phyloP scores from a whole-genome alignment of 1,140 invertebrate species.

The Drosophila rufa region DNA sequence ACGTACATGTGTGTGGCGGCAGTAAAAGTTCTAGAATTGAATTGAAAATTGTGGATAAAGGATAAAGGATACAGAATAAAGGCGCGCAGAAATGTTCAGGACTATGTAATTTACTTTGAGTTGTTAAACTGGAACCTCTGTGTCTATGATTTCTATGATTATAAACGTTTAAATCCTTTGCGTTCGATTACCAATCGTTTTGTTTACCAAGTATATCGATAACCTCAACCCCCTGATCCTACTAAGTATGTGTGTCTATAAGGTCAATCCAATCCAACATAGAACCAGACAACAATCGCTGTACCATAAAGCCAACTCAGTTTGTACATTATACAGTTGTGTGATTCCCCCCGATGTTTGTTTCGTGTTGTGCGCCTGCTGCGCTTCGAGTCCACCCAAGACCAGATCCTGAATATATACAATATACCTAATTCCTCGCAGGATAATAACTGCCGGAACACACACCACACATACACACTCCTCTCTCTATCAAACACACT shows the following conservation, averaged over 20 bases:
- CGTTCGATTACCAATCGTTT: conserved; percentile 57
- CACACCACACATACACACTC: background rate
- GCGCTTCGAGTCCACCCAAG: conserved; percentile 47
- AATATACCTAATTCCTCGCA: conserved; percentile 8
- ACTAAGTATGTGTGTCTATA: conserved; percentile 42
- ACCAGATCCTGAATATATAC: conserved; percentile 39
- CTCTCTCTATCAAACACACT: conserved; percentile 9
- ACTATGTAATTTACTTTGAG: conserved; percentile 63
- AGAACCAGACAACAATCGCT: conserved; percentile 51
- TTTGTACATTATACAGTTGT: conserved; percentile 60
- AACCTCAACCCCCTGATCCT: conserved; percentile 27
- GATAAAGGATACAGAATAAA: conserved; percentile 15
- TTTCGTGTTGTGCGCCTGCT: conserved; percentile 55
- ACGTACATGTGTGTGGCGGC: conserved; percentile 48
- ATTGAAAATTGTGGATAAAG: background rate
- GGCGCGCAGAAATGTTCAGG: conserved; percentile 58
- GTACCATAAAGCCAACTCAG: conserved; percentile 64
- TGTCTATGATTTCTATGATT: conserved; percentile 72
- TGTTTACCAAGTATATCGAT: conserved; percentile 47
- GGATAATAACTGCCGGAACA: conserved; percentile 32
- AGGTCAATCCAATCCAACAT: conserved; percentile 46
- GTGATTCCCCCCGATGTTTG: conserved; percentile 43
- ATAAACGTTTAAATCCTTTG: conserved; percentile 57
- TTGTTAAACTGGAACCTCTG: conserved; percentile 60
- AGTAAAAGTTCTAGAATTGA: conserved; percentile 21